phyloP scores from a whole-genome alignment of 64 coral and sea anemone species.

The Actinia tenebrosa region DNA sequence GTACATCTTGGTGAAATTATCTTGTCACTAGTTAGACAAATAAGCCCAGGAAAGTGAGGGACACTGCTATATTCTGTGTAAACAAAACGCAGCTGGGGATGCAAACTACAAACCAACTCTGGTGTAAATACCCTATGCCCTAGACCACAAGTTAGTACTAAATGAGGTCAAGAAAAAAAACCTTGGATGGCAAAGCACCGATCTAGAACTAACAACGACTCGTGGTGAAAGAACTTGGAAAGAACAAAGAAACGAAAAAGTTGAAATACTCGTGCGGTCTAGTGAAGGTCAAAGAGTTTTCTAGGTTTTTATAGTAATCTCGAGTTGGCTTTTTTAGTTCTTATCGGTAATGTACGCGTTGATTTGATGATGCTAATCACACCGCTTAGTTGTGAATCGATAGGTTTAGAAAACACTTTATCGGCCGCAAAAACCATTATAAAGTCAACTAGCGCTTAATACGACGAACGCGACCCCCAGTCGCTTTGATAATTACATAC shows the following conservation, averaged over 20 bases:
- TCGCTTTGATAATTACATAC: background rate
- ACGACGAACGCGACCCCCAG: background rate
- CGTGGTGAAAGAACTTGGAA: background rate
- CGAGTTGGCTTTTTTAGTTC: background rate
- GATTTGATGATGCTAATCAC: slow-evolving; percentile 5
- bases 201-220: background rate
- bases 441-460: slow-evolving; percentile 5
- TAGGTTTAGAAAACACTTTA: slow-evolving; percentile 6
- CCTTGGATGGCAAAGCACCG: background rate
- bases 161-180: slow-evolving; percentile 12
- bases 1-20: slow-evolving; percentile 3
- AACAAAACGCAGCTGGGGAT: slow-evolving; percentile 6
- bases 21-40: slow-evolving; percentile 2
- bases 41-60: background rate
- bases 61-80: slow-evolving; percentile 16
- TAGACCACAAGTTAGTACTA: background rate
- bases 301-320: slow-evolving; percentile 8
- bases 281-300: slow-evolving; percentile 8
- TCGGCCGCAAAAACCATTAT: slow-evolving; percentile 16
- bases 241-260: slow-evolving; percentile 15
- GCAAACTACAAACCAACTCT: background rate
- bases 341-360: background rate
- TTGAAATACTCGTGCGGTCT: background rate
- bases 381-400: slow-evolving; percentile 11
- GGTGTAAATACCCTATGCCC: background rate